Base-by-base conservation (phyloP, 2,797 vertebrate genomes). In the Chloroceryle inda region DNA sequence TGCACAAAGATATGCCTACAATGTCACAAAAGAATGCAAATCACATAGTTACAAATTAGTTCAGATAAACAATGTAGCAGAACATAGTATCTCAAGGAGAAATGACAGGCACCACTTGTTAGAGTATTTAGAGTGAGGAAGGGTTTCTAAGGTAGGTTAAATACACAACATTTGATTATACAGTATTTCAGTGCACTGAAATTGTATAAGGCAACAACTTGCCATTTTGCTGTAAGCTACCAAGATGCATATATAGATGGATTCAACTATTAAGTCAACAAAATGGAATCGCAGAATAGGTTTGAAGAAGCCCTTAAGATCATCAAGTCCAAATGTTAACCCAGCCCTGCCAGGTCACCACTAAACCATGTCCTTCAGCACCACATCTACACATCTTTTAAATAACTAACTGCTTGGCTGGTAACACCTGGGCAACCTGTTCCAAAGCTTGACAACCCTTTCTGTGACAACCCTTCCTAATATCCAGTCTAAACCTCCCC, bases 21-120 rank as follows among this genome's bases (percentile, higher is more conserved):
- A 77, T 58, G 59, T 80, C 88, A 88, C 59, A 61, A 74, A 95
- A 68, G 83, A 92, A 94, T 90, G 77, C 56, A 73, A 24, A 77
- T 91, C 52, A 37, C 38, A 66, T 27, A 88, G 64, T 62, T 92
- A 56, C 2, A 8, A 75, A 74, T 88, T 66, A 53, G 42, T 80
- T 95, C 74, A 85, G 76, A 72, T 87, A 90, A 94, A 75, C 44
- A 92, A 18, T 62, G 82, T 74, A 88, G 56, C 38, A 64, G 52
- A 86, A 38, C 82, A 63, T 52, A 38, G n/a, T 72, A 55, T 63
- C 44, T 85, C 55, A 69, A 44, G 55, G 44, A 93, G 80, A 90
- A 80, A 82, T 66, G 33, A 74, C 82, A 92, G 19, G 67, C 72
- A 85, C 53, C 19, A 26, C 67, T 77, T 63, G 85, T 59, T 62